Conservation (phyloP, 2,113 vertebrate genomes). For the Enhydra lutris region DNA sequence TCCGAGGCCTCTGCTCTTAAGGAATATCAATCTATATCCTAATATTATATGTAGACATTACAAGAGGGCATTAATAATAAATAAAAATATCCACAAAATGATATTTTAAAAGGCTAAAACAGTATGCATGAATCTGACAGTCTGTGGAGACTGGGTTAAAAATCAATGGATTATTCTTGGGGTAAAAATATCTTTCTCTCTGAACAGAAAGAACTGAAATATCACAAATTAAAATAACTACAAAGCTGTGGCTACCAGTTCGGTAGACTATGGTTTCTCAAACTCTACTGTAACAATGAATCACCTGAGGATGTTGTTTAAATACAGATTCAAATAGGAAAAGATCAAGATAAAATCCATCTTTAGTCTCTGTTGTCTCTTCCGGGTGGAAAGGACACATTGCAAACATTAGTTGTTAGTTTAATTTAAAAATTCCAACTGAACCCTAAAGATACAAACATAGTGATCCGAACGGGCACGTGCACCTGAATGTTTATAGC, state of each 20-base stretch:
- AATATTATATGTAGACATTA: not conserved
- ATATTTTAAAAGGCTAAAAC: slow-evolving; percentile 3
- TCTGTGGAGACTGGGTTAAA: not conserved
- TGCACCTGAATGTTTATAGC: too few species aligned
- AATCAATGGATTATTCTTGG: not conserved
- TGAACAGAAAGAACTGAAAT: slow-evolving; percentile 13
- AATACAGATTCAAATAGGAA: not conserved
- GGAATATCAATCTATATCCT: not conserved
- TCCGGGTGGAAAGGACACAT: not conserved
- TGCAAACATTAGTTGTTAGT: not conserved
- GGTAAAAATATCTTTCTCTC: not conserved
- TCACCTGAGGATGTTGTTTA: not conserved
- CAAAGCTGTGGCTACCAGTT: not conserved
- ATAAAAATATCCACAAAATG: slow-evolving; percentile 16
- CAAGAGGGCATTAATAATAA: not conserved
- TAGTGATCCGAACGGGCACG: too few species aligned
- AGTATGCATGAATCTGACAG: not conserved
- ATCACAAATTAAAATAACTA: not conserved
- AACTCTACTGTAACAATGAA: not conserved
- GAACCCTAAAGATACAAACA: not conserved
- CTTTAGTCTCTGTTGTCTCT: not conserved
- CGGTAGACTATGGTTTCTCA: not conserved
- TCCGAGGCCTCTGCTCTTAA: not conserved
- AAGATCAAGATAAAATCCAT: not conserved
- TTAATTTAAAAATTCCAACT: slow-evolving; percentile 2